Evolutionary conservation across 2,797 vertebrate genomes (phyloP), one percentile per base, ranked within the genome.

Genomic region (Varecia variegata): DNA sequence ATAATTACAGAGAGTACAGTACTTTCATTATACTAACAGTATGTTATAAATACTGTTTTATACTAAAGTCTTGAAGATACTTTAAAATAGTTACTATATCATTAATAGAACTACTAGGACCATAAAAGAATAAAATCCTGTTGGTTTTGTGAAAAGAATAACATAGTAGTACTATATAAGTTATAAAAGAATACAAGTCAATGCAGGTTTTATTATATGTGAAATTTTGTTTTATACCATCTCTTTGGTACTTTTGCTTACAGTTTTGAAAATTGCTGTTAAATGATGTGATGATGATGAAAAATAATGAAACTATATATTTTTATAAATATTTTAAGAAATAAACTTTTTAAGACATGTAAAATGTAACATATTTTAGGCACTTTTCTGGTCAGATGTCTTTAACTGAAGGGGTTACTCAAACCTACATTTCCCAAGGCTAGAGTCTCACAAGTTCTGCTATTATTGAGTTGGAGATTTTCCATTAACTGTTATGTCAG

Each of bases 261-360:
- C 32, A 47, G 30, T 80, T 92, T 96, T 92, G 38, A 94, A 93
- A 97, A 84, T 81, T 76, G 67, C 2, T 87, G 1, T 94, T 74
- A 50, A 50, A 43, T 93, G 43, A 58, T 79, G 5, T 87, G 68
- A 90, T 47, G 13, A 38, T 1, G 5, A 52, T 80, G 58, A 91
- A 56, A 81, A 81, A 30, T 54, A 81, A 65, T 50, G 1, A 20
- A 62, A 56, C 32, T 25, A 0, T 56, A 47, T 76, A 45, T 70
- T 87, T 76, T 70, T 35, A 81, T 56, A 73, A 80, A 81, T 54
- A 81, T 12, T 10, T 80, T 91, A 38, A 47, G 50, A 84, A 88
- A 50, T 56, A 58, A 58, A 30, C 4, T 38, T 15, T 96, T 76
- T 74, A 25, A 88, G 88, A 21, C 7, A 92, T 52, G 2, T 50